Percentiles rank a stretch among this genome's conserved stretches.
Conservation (phyloP, 2,888 invertebrate species). For the Torymus texanus region DNA sequence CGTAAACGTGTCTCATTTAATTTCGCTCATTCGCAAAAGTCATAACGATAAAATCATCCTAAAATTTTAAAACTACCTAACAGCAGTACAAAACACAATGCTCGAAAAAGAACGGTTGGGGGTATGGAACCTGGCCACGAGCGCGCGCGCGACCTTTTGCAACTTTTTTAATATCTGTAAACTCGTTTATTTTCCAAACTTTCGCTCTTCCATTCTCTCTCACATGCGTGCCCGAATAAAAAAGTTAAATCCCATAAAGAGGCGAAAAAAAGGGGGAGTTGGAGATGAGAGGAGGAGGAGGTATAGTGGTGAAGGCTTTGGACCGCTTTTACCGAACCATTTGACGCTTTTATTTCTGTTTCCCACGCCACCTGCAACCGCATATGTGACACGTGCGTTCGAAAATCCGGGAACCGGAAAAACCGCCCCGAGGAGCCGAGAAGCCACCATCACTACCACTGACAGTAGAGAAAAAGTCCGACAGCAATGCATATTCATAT, state of each 20-base stretch:
- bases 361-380: neutral
- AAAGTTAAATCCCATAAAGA: conserved; percentile 14
- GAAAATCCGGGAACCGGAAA: conserved; percentile 25
- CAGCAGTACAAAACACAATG: no score
- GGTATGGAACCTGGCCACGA: neutral
- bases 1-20: no score
- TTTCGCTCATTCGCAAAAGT: no score
- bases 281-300: no score
- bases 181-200: conserved; percentile 16
- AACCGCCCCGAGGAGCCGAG: neutral
- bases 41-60: no score
- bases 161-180: conserved; percentile 41
- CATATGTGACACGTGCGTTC: conserved; percentile 27
- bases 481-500: no score
- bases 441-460: no score
- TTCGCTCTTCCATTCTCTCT: neutral
- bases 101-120: neutral
- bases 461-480: no score
- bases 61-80: no score
- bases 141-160: neutral
- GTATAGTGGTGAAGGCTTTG: no score
- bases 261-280: neutral
- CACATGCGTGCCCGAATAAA: conserved; percentile 9
- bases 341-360: conserved; percentile 29
- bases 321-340: conserved; percentile 17